Base-by-base conservation (phyloP, 2,797 vertebrate genomes). In the Microcaecilia unicolor region DNA sequence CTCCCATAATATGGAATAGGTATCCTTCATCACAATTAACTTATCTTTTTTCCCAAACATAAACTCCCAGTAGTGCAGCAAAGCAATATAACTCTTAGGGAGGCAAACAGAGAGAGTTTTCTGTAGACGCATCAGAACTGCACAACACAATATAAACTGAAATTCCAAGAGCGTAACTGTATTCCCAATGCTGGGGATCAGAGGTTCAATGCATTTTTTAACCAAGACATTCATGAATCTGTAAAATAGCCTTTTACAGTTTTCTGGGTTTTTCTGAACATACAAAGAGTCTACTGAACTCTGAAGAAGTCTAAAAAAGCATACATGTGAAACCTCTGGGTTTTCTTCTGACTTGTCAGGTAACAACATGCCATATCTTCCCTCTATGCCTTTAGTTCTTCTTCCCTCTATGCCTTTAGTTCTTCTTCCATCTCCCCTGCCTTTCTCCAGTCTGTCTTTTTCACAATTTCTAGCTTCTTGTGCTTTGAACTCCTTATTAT, bases 171-270 rank as follows among this genome's bases (percentile, higher is more conserved):
- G 41, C 60, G 76, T 74, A 28, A 84, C 64, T 0, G 71, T 76
- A 34, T 85, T 84, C 3, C 55, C 72, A 14, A 84, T 74, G 50
- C 65, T 76, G 29, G 84, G 83, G 35, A 81, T 58, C 30, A 77
- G 55, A 2, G 66, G 74, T 0, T 59, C 47, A 1, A 60, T 55
- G 47, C 64, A 73, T 25, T 74, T 77, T 54, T 41, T 75, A 22
- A 83, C 55, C 2, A 82, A 52, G 9, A 84, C 72, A 1, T 86
- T 86, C 74, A 83, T 78, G 50, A 87, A 87, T 6, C 80, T 79
- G 58, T 58, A 86, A 24, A 87, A 85, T 40, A 74, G 55, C 15
- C 44, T 58, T 48, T 70, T 83, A 26, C 67, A 78, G 41, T 61
- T 44, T 23, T 80, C 78, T 0, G 72, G 72, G 31, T 78, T 76